Evolutionary conservation across 2,888 invertebrate species (phyloP).

Genomic region (Platycheirus rosarum): DNA sequence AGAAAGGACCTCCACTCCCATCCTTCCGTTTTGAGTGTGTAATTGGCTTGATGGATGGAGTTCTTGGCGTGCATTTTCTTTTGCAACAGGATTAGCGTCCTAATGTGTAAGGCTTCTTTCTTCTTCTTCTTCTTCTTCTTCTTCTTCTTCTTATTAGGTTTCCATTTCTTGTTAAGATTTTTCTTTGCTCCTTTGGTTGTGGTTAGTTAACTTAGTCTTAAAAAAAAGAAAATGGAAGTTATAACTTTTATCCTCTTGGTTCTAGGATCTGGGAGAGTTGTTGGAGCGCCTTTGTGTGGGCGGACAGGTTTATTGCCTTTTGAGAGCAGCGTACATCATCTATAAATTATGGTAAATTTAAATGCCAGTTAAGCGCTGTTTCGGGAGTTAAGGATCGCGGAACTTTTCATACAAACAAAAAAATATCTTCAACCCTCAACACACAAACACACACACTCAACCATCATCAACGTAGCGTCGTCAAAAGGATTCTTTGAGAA

Average conservation of each 20-base stretch:
- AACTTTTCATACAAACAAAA: constrained; percentile 32
- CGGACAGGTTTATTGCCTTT: constrained; percentile 59
- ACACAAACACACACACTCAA: neutral
- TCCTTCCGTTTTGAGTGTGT: neutral
- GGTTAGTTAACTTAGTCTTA: constrained; percentile 37
- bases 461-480: neutral
- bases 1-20: neutral
- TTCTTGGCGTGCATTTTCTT: constrained; percentile 29
- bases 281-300: constrained; percentile 22
- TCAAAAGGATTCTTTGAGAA: constrained; percentile 49
- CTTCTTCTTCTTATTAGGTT: neutral
- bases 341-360: constrained; percentile 73
- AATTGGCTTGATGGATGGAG: neutral
- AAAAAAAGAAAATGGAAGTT: constrained; percentile 26
- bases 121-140: constrained; percentile 6
- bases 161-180: constrained; percentile 27
- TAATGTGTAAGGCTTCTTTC: constrained; percentile 60
- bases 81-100: constrained; percentile 49
- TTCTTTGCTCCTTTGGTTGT: constrained; percentile 35
- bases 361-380: constrained; percentile 72
- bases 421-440: too few relatives aligned
- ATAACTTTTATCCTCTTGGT: constrained; percentile 43
- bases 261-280: constrained; percentile 36
- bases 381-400: constrained; percentile 59
- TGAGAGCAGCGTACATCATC: constrained; percentile 67